These are phyloP conservation scores for Puma concolor DNA, from an alignment of 2,113 vertebrate genomes.

Conservation along the genomic window DNA sequence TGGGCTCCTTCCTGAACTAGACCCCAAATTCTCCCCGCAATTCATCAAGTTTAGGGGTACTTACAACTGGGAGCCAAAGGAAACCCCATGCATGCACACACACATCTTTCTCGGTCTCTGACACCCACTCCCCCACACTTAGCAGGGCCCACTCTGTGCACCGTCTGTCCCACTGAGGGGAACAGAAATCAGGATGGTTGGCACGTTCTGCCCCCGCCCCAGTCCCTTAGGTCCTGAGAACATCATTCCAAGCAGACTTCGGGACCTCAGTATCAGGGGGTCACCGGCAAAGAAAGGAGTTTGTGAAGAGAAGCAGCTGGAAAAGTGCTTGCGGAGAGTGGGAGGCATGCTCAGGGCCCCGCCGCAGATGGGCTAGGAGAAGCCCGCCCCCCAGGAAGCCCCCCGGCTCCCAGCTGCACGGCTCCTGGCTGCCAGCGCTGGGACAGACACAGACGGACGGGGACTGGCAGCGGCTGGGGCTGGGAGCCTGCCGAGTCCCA, in stretches of 20 bases:
- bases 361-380: not conserved
- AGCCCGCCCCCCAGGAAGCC: slow-evolving; percentile 14
- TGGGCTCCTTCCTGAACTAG: not conserved
- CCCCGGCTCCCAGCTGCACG: slow-evolving; percentile 50
- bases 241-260: not conserved
- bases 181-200: slow-evolving; percentile 38
- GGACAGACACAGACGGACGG: slow-evolving; percentile 67
- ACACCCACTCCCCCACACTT: not conserved
- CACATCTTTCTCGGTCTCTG: not conserved
- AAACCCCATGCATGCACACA: not conserved
- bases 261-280: not conserved
- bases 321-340: not conserved
- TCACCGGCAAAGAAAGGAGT: slow-evolving; percentile 38
- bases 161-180: not conserved
- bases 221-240: slow-evolving; percentile 42
- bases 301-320: slow-evolving; percentile 48
- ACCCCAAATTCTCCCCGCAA: not conserved
- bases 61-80: not conserved
- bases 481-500: slow-evolving; percentile 72
- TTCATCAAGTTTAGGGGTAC: not conserved
- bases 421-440: slow-evolving; percentile 57
- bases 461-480: slow-evolving; percentile 62
- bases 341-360: slow-evolving; percentile 9
- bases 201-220: not conserved
- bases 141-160: not conserved